phyloP scores from a whole-genome alignment of 2,888 invertebrate genomes.

The Urechis unicinctus region DNA sequence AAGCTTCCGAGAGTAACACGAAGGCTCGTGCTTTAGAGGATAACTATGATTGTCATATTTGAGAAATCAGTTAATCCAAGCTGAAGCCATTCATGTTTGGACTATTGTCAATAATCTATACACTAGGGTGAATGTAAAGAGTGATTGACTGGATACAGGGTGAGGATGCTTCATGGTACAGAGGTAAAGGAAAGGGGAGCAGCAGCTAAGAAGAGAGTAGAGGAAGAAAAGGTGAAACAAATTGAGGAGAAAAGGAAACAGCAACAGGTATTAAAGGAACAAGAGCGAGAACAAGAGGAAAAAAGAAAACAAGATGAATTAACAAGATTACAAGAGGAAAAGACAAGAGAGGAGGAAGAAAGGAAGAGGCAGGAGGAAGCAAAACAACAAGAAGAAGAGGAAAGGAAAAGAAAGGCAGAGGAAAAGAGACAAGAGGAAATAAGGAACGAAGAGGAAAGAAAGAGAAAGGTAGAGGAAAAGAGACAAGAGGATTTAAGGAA shows the following conservation, averaged over 20 bases:
- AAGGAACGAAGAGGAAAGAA: slow-evolving; percentile 2
- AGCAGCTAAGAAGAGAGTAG: slow-evolving; percentile 21
- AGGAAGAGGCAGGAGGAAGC: slow-evolving; percentile 1
- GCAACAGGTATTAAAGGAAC: slow-evolving; percentile 6
- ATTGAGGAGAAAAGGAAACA: slow-evolving; percentile 6
- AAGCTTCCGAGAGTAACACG: no score
- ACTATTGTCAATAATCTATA: no score
- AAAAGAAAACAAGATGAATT: slow-evolving; percentile 8
- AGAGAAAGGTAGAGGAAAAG: slow-evolving; percentile 5
- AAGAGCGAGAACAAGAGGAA: slow-evolving; percentile 8
- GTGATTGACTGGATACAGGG: slow-evolving; percentile 14
- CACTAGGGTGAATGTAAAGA: no score
- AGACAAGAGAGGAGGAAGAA: slow-evolving; percentile 11
- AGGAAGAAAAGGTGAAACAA: slow-evolving; percentile 15
- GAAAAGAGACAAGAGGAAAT: background rate
- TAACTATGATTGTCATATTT: no score
- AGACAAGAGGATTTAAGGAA: background rate
- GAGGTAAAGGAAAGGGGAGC: slow-evolving; percentile 18
- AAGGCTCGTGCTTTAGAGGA: no score
- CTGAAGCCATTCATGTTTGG: no score
- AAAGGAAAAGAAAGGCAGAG: background rate
- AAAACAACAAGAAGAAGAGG: slow-evolving; percentile 2
- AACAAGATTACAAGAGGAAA: slow-evolving; percentile 1
- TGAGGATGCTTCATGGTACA: slow-evolving; percentile 22
- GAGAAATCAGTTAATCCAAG: no score